Conservation (phyloP, 92 coral and sea anemone species). For the Palythoa heliodiscus region DNA sequence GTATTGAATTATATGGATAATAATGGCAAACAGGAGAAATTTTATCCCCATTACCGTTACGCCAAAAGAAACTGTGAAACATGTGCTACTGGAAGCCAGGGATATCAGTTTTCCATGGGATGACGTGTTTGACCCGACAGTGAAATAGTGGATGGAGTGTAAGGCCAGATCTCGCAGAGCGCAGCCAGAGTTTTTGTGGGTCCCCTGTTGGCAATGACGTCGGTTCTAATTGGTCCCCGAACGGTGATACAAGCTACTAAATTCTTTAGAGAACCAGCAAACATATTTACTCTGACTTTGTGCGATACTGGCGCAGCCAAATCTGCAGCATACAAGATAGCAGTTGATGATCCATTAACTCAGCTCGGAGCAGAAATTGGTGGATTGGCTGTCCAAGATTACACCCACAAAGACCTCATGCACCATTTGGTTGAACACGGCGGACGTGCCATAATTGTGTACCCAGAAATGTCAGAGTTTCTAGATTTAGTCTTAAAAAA, state of each 20-base stretch:
- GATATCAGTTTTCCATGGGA: slow-evolving; percentile 50
- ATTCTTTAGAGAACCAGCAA: slow-evolving; percentile 47
- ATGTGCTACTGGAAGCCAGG: slow-evolving; percentile 43
- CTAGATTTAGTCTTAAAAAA: slow-evolving; percentile 42
- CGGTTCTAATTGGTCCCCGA: slow-evolving; percentile 49
- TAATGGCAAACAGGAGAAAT: slow-evolving; percentile 47
- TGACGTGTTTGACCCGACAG: slow-evolving; percentile 37
- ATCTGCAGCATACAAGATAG: slow-evolving; percentile 48
- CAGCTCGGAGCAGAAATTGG: slow-evolving; percentile 32
- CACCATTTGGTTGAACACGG: slow-evolving; percentile 47
- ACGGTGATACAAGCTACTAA: slow-evolving; percentile 34
- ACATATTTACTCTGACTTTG: slow-evolving; percentile 47
- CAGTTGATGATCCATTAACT: slow-evolving; percentile 42
- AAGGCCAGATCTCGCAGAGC: slow-evolving; percentile 51
- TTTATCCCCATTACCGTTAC: slow-evolving; percentile 35
- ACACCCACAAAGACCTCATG: slow-evolving; percentile 49
- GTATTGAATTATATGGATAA: slow-evolving; percentile 34
- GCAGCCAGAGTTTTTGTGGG: slow-evolving; percentile 55
- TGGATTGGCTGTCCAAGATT: slow-evolving; percentile 48
- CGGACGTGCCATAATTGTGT: slow-evolving; percentile 46
- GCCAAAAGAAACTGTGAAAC: slow-evolving; percentile 41
- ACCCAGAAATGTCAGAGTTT: slow-evolving; percentile 50
- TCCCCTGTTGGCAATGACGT: slow-evolving; percentile 50
- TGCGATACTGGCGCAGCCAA: slow-evolving; percentile 52
- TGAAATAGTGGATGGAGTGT: slow-evolving; percentile 42